Base-by-base conservation (phyloP, 35 echinoderm and acorn worm genomes). In the Patiria miniata region DNA sequence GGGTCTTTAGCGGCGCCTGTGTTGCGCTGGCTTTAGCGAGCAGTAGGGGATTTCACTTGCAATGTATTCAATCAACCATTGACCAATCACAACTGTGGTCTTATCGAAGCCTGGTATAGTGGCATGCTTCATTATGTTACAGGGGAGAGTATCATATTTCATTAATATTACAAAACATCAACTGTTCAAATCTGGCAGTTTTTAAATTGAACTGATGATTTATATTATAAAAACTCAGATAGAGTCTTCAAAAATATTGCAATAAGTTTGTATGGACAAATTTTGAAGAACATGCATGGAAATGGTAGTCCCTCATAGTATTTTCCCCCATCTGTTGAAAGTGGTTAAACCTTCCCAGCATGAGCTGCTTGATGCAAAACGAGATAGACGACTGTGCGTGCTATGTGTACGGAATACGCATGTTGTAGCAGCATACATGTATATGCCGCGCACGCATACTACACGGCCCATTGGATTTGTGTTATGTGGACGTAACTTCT, bases 401-500 rank as follows among this genome's bases (percentile, higher is more conserved):
- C 65, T 32, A 14, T 30, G 65, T 34, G 29, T 73, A 47, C 42
- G 12, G 42, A 47, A 47, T 47, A 47, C 42, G 42, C n/a, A n/a
- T n/a, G n/a, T n/a, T n/a, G n/a, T n/a, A n/a, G n/a, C n/a, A n/a
- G n/a, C n/a, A n/a, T n/a, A n/a, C n/a, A n/a, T n/a, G n/a, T n/a
- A n/a, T n/a, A n/a, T n/a, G 57, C 57, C 57, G 8, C 57, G 17
- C 19, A 60, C 19, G 15, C 65, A 23, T 73, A 47, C 4, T 47
- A 73, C 34, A 73, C 26, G 65, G 65, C 30, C 65, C 65, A 73
- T 73, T 73, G 65, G 26, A 73, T 73, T 73, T 73, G 65, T 73
- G 65, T 30, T 73, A 73, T 73, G 22, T 34, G 12, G 42, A 47
- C 42, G 42, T 47, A 47, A 47, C 42, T 47, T 12, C 42, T 23